Percentiles rank a stretch among this genome's conserved stretches.
These are phyloP conservation scores for Lagothrix lagotricha DNA, from an alignment of 2,797 vertebrate genomes.

Conservation along the genomic window DNA sequence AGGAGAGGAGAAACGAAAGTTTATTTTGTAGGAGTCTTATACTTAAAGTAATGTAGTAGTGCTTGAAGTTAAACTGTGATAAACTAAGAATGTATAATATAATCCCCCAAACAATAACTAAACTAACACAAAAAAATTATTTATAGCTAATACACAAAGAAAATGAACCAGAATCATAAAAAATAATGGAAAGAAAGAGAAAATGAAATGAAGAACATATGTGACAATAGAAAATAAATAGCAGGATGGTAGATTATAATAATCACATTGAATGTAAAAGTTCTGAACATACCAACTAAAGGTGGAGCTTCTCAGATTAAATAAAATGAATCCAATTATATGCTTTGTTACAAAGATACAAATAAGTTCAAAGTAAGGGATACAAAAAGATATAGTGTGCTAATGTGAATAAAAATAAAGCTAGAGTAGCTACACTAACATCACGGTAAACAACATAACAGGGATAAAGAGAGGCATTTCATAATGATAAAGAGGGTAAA, in stretches of 20 bases:
- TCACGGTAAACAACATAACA: not conserved
- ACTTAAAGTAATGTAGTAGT: not conserved
- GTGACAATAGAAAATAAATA: not conserved
- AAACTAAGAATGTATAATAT: not conserved
- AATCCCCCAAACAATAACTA: not conserved
- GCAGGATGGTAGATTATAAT: not conserved
- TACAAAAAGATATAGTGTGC: not conserved
- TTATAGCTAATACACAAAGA: not conserved
- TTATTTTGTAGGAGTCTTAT: not conserved
- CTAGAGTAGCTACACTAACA: not conserved
- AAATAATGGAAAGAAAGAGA: not conserved
- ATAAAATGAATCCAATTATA: not conserved
- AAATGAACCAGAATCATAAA: not conserved
- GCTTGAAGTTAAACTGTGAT: not conserved
- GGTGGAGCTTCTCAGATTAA: not conserved
- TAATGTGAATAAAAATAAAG: not conserved
- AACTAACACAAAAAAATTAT: not conserved
- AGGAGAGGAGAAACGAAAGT: not conserved
- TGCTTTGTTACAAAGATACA: not conserved
- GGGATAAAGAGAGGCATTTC: not conserved
- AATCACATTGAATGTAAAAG: not conserved
- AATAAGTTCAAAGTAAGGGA: not conserved
- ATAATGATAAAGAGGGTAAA: not conserved
- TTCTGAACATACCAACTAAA: not conserved
- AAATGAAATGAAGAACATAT: not conserved